phyloP scores from a whole-genome alignment of 2,888 invertebrate genomes.

The Lathronympha strigana region DNA sequence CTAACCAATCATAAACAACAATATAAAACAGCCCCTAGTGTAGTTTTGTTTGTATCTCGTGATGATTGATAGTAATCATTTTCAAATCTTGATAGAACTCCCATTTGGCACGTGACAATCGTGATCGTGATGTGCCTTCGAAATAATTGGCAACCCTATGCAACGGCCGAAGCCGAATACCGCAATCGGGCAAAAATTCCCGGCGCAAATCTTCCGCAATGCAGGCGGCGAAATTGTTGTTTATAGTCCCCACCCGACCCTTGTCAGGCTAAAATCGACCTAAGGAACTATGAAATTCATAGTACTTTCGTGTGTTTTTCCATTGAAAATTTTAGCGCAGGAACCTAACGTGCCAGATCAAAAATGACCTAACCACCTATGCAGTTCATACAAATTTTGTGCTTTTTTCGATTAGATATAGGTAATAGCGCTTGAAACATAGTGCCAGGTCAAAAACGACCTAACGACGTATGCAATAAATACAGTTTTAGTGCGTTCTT shows the following conservation, averaged over 20 bases:
- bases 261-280: background rate
- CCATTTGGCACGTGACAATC: background rate
- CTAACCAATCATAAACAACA: background rate
- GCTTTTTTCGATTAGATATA: too few species aligned
- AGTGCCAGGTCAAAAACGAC: too few species aligned
- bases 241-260: slow-evolving; percentile 46
- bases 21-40: background rate
- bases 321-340: background rate
- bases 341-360: too few species aligned
- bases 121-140: background rate
- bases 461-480: too few species aligned
- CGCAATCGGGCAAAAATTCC: slow-evolving; percentile 42
- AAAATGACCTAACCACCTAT: too few species aligned
- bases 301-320: background rate
- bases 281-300: background rate
- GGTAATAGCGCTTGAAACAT: too few species aligned
- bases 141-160: slow-evolving; percentile 22
- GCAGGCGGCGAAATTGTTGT: slow-evolving; percentile 58
- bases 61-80: background rate
- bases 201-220: slow-evolving; percentile 48
- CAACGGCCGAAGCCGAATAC: slow-evolving; percentile 37
- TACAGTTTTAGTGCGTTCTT: too few species aligned
- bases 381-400: too few species aligned
- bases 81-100: background rate
- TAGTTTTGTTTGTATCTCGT: background rate